Evolutionary conservation across 2,888 invertebrate genomes (phyloP), one percentile per base, ranked within the genome.

Genomic region (Thymelicus lineola): DNA sequence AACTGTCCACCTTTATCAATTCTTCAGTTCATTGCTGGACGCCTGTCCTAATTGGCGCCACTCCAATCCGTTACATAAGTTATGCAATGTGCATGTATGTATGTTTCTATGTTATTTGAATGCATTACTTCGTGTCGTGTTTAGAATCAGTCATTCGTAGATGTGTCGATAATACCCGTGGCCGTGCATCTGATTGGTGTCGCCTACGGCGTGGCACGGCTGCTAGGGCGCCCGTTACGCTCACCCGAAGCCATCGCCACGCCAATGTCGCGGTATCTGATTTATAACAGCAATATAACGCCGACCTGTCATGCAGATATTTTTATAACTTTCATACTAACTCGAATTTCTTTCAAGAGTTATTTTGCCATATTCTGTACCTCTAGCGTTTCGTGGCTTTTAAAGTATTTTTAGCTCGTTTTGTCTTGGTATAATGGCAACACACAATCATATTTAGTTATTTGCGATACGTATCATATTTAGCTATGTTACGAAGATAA

Each of bases 271-370:
- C 86, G 71, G 80, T 77, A 77, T 82, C 86, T 93, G 93, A 93
- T 93, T 93, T 93, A 93, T 92, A 90, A 86, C 87, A 77, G 86
- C 88, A 92, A 92, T 93, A 92, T 91, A 91, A 87, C 87, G 88
- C 87, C 84, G 82, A 87, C 83, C 88, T 90, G 89, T 89, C 92
- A 90, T 87, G 87, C 82, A 88, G 87, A 88, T 89, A 91, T 90
- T 92, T 91, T 90, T 89, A 91, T 91, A 91, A 88, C 89, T 84
- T 84, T 81, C 84, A 85, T 87, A 86, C 79, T 78, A 80, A 83
- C 80, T 77, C 75, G 70, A 73, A 77, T 75, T 79, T 75, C 75
- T 74, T 82, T 80, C 75, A 78, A 81, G 80, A 69, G 61, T 64
- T 64, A 4, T 38, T 38, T 53, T 53, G 9, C 17, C 50, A 50